phyloP scores from a whole-genome alignment of 1,140 invertebrate species.

The Uloborus diversus region DNA sequence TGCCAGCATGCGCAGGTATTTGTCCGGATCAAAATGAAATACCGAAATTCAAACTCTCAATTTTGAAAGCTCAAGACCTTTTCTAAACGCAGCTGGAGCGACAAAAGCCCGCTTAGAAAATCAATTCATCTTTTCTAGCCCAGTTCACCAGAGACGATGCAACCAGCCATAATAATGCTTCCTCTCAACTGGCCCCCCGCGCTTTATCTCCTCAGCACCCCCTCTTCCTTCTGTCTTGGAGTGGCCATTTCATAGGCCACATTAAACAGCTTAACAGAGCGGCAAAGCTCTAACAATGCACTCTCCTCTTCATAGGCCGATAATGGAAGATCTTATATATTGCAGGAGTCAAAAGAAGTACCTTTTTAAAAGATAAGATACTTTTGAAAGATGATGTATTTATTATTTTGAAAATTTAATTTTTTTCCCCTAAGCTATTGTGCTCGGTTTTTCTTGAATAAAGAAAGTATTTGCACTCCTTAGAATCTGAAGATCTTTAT shows the following conservation, averaged over 20 bases:
- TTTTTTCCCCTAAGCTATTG: no score
- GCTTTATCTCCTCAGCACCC: neutral
- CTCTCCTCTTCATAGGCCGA: slow-evolving; percentile 34
- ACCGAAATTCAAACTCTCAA: slow-evolving; percentile 31
- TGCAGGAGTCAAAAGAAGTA: slow-evolving; percentile 30
- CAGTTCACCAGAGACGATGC: slow-evolving; percentile 44
- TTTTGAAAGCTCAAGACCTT: slow-evolving; percentile 9
- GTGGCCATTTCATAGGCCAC: slow-evolving; percentile 53
- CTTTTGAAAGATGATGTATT: slow-evolving; percentile 46
- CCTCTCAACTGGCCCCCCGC: neutral
- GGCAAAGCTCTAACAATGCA: slow-evolving; percentile 48
- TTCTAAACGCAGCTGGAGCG: slow-evolving; percentile 39
- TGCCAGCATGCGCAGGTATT: no score
- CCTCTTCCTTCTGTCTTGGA: slow-evolving; percentile 13
- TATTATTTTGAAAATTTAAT: slow-evolving; percentile 14
- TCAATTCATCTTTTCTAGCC: slow-evolving; percentile 54
- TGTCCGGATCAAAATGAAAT: neutral
- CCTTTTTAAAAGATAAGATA: slow-evolving; percentile 48
- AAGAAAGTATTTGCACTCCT: no score
- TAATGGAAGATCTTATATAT: slow-evolving; percentile 50
- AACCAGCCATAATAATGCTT: slow-evolving; percentile 50
- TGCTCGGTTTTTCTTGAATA: no score
- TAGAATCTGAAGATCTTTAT: no score
- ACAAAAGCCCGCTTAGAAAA: slow-evolving; percentile 50
- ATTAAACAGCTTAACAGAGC: slow-evolving; percentile 55